Percentiles rank a stretch among this genome's conserved stretches.
Conservation (phyloP, 2,797 vertebrate species). For the Netta rufina region DNA sequence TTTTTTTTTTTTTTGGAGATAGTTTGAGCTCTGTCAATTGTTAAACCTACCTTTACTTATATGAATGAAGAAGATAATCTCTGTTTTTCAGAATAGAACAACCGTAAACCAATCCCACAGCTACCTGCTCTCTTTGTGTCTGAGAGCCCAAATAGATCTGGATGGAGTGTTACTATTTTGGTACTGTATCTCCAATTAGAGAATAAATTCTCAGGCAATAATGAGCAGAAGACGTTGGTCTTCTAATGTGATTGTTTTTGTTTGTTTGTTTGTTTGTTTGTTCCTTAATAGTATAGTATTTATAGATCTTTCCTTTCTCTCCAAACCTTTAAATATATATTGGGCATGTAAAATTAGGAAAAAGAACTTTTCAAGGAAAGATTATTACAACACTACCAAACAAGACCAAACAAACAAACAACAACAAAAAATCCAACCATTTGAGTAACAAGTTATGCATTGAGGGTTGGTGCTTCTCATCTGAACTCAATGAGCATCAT, state of each 20-base stretch:
- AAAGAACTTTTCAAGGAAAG: background rate
- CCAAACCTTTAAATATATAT: background rate
- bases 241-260: background rate
- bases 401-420: background rate
- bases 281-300: background rate
- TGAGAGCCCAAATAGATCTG: background rate
- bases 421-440: background rate
- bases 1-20: too few species aligned
- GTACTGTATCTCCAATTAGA: background rate
- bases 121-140: background rate
- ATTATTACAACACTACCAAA: background rate
- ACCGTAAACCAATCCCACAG: background rate
- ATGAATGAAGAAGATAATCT: background rate
- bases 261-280: background rate
- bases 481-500: background rate
- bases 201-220: background rate
- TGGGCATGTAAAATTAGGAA: background rate
- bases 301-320: background rate
- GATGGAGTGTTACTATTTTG: background rate
- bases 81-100: background rate
- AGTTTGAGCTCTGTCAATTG: rapidly evolving
- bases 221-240: background rate
- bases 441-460: background rate
- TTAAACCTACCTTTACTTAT: background rate
- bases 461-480: background rate